Evolutionary conservation across 2,797 vertebrate species (phyloP).

Genomic region (Silurus lanzhouensis): DNA sequence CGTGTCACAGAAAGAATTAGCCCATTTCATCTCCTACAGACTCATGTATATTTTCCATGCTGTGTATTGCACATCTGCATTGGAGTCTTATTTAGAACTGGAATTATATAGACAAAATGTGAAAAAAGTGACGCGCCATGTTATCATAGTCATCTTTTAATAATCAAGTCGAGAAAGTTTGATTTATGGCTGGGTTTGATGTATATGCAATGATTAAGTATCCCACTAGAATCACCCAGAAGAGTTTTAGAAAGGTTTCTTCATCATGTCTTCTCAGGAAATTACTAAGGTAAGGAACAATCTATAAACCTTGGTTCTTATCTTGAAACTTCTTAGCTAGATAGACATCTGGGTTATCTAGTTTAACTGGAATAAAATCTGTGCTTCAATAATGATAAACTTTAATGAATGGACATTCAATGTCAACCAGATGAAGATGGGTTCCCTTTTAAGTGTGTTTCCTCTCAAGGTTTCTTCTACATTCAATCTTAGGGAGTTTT

Average conservation of each 20-base stretch:
- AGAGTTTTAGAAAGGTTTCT: not conserved
- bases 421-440: too few species aligned
- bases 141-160: conserved; percentile 66
- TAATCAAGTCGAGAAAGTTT: conserved; percentile 68
- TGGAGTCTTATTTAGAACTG: conserved; percentile 68
- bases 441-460: too few species aligned
- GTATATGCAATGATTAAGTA: not conserved
- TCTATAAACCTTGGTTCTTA: not conserved
- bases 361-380: not conserved
- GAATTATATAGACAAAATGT: conserved; percentile 59
- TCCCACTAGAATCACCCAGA: not conserved
- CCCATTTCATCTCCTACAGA: conserved; percentile 63
- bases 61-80: conserved; percentile 60
- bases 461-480: too few species aligned
- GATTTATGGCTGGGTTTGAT: conserved; percentile 11
- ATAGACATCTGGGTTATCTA: too few species aligned
- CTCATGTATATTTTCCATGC: conserved; percentile 64
- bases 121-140: conserved; percentile 60
- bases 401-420: too few species aligned
- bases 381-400: not conserved
- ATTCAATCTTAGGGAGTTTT: too few species aligned
- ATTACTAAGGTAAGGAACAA: not conserved
- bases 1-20: conserved; percentile 54
- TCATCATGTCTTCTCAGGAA: not conserved
- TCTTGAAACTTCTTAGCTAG: too few species aligned